A percentile compares a stretch with the other conserved stretches of the same genome.
phyloP scores from a whole-genome alignment of 2,888 invertebrate genomes.

The Melinaea marsaeus region DNA sequence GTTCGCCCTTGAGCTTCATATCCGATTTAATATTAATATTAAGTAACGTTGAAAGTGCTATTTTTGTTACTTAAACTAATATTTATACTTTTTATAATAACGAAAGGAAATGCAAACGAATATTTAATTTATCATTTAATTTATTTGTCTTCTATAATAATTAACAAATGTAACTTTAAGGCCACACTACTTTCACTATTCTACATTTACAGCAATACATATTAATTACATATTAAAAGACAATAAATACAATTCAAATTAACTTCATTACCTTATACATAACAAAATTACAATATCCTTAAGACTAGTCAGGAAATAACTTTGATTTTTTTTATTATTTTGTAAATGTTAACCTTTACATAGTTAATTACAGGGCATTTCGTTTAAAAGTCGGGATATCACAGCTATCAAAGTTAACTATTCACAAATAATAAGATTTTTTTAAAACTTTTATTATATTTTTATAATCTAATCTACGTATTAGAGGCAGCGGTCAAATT shows the following conservation, averaged over 20 bases:
- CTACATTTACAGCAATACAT: slow-evolving; percentile 32
- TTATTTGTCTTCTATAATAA: slow-evolving; percentile 46
- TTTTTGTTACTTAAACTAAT: neutral
- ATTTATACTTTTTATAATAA: neutral
- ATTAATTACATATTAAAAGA: slow-evolving; percentile 49
- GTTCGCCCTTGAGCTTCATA: slow-evolving; percentile 12
- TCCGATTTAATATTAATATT: slow-evolving; percentile 13
- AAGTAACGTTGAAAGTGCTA: slow-evolving; percentile 3
- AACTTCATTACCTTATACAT: slow-evolving; percentile 49
- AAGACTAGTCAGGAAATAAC: slow-evolving; percentile 66
- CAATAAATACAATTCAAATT: slow-evolving; percentile 46
- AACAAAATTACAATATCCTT: slow-evolving; percentile 48
- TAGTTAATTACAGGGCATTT: slow-evolving; percentile 34
- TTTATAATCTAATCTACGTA: slow-evolving; percentile 20
- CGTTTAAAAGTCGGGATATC: slow-evolving; percentile 61
- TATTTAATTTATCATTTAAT: slow-evolving; percentile 28
- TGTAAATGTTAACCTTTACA: slow-evolving; percentile 37
- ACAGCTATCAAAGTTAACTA: slow-evolving; percentile 71
- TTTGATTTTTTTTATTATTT: slow-evolving; percentile 29
- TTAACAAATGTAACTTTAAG: slow-evolving; percentile 55
- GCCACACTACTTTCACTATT: slow-evolving; percentile 46
- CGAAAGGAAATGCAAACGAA: slow-evolving; percentile 1
- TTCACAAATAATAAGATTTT: slow-evolving; percentile 47
- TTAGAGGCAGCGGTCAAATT: slow-evolving; percentile 24
- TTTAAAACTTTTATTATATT: slow-evolving; percentile 20